Conservation (phyloP, 2,797 vertebrate species). For the Sebastes reedi region DNA sequence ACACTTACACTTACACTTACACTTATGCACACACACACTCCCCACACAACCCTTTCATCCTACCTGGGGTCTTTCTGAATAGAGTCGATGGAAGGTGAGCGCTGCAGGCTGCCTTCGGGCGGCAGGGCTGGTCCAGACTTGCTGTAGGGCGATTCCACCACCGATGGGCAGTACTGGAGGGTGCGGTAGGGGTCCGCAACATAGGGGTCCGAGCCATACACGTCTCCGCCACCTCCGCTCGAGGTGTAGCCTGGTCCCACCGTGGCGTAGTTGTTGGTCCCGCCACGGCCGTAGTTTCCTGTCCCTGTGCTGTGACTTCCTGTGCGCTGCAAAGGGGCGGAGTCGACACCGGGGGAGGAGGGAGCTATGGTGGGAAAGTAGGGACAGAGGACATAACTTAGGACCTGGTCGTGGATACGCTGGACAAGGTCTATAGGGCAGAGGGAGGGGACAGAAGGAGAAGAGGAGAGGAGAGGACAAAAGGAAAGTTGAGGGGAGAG, state of each 20-base stretch:
- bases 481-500: neutral
- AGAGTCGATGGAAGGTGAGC: slow-evolving; percentile 98
- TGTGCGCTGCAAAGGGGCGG: slow-evolving; percentile 98
- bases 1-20: neutral
- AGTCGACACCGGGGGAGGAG: slow-evolving; percentile 99
- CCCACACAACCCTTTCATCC: slow-evolving; percentile 54
- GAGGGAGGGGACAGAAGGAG: slow-evolving; percentile 13
- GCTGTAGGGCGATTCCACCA: slow-evolving; percentile 99
- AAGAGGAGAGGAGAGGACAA: neutral
- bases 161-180: slow-evolving; percentile 98
- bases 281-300: slow-evolving; percentile 89
- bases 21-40: neutral
- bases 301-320: slow-evolving; percentile 90
- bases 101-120: slow-evolving; percentile 95
- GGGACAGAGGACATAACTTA: slow-evolving; percentile 99
- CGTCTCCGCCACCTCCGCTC: slow-evolving; percentile 62
- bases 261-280: slow-evolving; percentile 91
- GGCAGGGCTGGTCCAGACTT: slow-evolving; percentile 98
- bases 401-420: slow-evolving; percentile 93
- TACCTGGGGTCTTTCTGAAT: slow-evolving; percentile 99
- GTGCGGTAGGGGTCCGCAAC: slow-evolving; percentile 95
- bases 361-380: slow-evolving; percentile 98
- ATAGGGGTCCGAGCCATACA: slow-evolving; percentile 78
- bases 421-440: slow-evolving; percentile 91
- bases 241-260: slow-evolving; percentile 85